Base-by-base conservation (phyloP, 2,797 vertebrate species). In the Crocodylus rhombifer region DNA sequence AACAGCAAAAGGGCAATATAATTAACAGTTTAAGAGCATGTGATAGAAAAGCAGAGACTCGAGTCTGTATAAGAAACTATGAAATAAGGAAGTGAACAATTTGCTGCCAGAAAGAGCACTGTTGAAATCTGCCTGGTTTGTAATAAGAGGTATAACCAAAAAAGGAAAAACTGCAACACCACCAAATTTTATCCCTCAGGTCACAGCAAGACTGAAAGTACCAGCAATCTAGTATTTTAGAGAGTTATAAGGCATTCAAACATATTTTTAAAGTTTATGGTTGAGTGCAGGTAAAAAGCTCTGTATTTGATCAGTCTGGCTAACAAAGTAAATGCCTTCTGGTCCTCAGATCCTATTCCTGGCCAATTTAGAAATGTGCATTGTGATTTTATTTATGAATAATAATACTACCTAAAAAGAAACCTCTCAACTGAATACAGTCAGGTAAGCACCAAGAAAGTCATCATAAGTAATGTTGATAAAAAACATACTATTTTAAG, bases 11-110 rank as follows among this genome's bases (percentile, higher is more conserved):
- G 76, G 75, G 64, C 61, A 78, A 4, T 8, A 18, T 62, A 87
- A 89, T 91, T 88, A 95, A 93, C 61, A 88, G 36, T 30, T 91
- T 90, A 80, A 91, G 87, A 60, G 73, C 75, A 82, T 0, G 0
- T 36, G 62, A 82, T 7, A 17, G 55, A 77, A 86, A 86, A 67
- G 61, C 23, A 58, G 6, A 89, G 63, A 63, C 11, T 21, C 55
- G 26, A 56, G 25, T 74, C 33, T 8, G 63, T 4, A 28, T 28
- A 33, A 84, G 57, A 67, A 79, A 65, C 14, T 26, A 14, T 69
- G 89, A 63, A 85, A 21, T 3, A 82, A 82, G 30, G 77, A 78
- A 78, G 63, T 26, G 36, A 82, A 64, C 18, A 36, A 12, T 81
- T 75, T 23, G 1, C 74, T 91, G 88, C 33, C 23, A 91, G 71